These are phyloP conservation scores for Chrysemys picta DNA, from an alignment of 2,113 vertebrate species.

Conservation along the genomic window DNA sequence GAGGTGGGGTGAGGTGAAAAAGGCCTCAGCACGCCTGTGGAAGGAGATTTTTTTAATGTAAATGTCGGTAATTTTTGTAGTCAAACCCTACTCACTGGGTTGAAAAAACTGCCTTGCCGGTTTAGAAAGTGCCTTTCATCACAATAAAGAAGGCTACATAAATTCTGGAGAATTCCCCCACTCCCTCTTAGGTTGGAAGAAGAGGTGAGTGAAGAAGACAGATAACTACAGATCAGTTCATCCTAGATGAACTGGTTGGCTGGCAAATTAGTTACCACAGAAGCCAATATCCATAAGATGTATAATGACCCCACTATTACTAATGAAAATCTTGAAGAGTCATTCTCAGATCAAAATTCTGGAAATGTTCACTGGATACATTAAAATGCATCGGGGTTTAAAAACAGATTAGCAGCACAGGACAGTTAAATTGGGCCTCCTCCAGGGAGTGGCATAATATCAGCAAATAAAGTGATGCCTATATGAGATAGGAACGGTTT, in stretches of 20 bases:
- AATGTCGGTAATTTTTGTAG: neutral
- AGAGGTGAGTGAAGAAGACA: neutral
- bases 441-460: neutral
- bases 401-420: neutral
- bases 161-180: neutral
- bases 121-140: conserved; percentile 14
- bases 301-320: neutral
- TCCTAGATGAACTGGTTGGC: neutral
- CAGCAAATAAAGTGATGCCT: neutral
- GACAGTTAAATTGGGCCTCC: neutral
- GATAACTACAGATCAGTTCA: neutral
- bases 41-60: neutral
- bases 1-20: neutral
- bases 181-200: neutral
- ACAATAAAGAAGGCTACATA: neutral
- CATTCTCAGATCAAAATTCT: neutral
- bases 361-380: neutral
- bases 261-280: neutral
- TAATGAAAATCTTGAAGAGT: neutral
- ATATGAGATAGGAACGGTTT: neutral
- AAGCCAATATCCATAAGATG: rapidly evolving
- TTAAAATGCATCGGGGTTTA: neutral
- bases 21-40: neutral
- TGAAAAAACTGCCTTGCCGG: neutral
- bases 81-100: neutral